Base-by-base conservation (phyloP, 2,888 invertebrate species). In the Nomada hirtipes region DNA sequence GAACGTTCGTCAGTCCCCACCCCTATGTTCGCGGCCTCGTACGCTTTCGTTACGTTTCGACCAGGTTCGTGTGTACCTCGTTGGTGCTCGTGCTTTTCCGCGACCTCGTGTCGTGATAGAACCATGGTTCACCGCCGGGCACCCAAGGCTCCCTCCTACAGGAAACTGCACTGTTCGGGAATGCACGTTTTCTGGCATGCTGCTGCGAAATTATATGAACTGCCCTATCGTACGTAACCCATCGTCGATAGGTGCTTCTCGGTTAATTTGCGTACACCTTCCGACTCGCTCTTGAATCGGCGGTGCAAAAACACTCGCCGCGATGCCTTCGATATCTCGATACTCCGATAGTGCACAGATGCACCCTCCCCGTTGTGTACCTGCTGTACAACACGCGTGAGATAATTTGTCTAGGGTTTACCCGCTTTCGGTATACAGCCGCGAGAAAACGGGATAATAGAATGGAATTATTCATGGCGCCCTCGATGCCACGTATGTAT, bases 31-130 rank as follows among this genome's bases (percentile, higher is more conserved):
- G 26, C 11, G 71, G 53, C 52, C 82, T 91, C 89, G 90, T 83
- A 86, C 70, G 72, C 75, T 74, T 87, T 84, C 91, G 89, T 59
- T 52, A 20, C 10, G 15, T 2, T 20, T 87, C 87, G 87, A 57
- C 0, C 59, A 36, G 60, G 23, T 79, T 72, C 89, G 89, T 4
- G 29, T 42, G n/a, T 18, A 44, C 65, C 72, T 89, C 91, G 89
- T 76, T 7, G 10, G 3, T 9, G n/a, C 76, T 85, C 88, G 88
- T 65, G 52, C 18, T 60, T 74, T 55, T 57, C 52, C 86, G 83
- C 88, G 85, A 86, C 88, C 86, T 87, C 86, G 88, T 85, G 86
- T 77, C 83, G 79, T 70, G 80, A 76, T 79, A 76, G 67, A 84
- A 68, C 76, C 80, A 86, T 64, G 82, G 79, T 84, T 76, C 82